phyloP scores from a whole-genome alignment of 2,888 invertebrate species.

The Athetis lepigone region DNA sequence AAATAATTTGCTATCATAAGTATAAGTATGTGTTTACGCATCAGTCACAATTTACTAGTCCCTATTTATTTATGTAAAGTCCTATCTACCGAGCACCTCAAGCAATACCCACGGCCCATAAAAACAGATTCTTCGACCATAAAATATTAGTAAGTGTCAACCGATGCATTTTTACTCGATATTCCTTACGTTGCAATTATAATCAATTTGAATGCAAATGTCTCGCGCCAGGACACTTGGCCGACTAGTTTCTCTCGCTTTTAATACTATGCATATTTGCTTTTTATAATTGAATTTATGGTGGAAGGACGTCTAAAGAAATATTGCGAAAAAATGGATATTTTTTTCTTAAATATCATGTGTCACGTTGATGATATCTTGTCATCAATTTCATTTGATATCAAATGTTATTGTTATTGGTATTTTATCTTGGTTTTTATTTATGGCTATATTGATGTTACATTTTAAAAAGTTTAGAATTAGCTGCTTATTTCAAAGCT shows the following conservation, averaged over 20 bases:
- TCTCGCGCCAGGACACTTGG: conserved; percentile 32
- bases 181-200: conserved; percentile 48
- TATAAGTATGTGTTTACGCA: too few species aligned
- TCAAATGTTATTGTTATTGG: neutral
- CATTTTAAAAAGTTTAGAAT: too few species aligned
- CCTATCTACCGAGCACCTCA: conserved; percentile 6
- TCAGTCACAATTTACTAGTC: too few species aligned
- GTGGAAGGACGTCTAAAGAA: conserved; percentile 14
- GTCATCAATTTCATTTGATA: neutral
- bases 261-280: conserved; percentile 54
- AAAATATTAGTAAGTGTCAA: conserved; percentile 59
- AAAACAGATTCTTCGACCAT: conserved; percentile 33
- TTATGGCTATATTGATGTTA: too few species aligned
- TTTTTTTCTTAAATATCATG: neutral
- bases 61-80: neutral
- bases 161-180: conserved; percentile 47
- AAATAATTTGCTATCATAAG: too few species aligned
- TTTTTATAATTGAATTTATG: conserved; percentile 64
- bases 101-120: conserved; percentile 13
- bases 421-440: too few species aligned
- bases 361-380: neutral
- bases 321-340: conserved; percentile 2
- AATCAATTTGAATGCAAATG: conserved; percentile 64
- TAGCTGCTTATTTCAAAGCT: too few species aligned
- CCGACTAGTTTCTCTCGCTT: conserved; percentile 54